Conservation (phyloP, 1,140 invertebrate genomes). For the Pseudomyrmex pallidus region DNA sequence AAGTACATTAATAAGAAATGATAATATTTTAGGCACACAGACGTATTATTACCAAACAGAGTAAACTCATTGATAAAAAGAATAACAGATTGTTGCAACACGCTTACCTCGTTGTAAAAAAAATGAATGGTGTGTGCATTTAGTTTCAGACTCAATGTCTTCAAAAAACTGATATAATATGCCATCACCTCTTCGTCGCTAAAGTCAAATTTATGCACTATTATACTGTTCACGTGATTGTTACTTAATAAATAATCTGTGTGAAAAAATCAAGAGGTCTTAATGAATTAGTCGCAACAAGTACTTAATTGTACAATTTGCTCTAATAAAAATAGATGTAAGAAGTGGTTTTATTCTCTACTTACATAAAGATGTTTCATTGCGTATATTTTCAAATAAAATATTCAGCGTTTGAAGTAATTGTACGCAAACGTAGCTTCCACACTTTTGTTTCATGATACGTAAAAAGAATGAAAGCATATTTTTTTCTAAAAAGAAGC, state of each 20-base stretch:
- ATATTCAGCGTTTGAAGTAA: constrained; percentile 99
- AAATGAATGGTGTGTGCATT: constrained; percentile 99
- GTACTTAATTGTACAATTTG: too few relatives aligned
- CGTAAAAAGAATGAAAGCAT: constrained; percentile 99
- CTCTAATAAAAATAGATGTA: too few relatives aligned
- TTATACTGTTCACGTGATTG: constrained; percentile 99
- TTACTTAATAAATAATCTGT: constrained; percentile 99
- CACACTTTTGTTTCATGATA: constrained; percentile 99
- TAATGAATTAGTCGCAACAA: background rate
- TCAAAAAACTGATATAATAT: constrained; percentile 99
- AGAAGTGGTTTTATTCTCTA: constrained; percentile 66
- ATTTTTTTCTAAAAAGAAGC: constrained; percentile 99
- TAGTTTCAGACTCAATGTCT: constrained; percentile 99
- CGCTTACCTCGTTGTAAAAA: constrained; percentile 98
- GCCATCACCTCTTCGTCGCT: constrained; percentile 99
- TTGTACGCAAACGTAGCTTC: constrained; percentile 98
- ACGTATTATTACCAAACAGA: too few relatives aligned
- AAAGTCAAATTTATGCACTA: constrained; percentile 99
- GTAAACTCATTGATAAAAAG: constrained; percentile 37
- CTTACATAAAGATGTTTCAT: constrained; percentile 99
- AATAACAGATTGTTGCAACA: constrained; percentile 72
- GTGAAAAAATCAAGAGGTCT: constrained; percentile 81
- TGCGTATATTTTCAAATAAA: constrained; percentile 99
- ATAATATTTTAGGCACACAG: too few relatives aligned
- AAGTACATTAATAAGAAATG: too few relatives aligned